Evolutionary conservation across 1,140 invertebrate species (phyloP).

Genomic region (Acromyrmex echinatior): DNA sequence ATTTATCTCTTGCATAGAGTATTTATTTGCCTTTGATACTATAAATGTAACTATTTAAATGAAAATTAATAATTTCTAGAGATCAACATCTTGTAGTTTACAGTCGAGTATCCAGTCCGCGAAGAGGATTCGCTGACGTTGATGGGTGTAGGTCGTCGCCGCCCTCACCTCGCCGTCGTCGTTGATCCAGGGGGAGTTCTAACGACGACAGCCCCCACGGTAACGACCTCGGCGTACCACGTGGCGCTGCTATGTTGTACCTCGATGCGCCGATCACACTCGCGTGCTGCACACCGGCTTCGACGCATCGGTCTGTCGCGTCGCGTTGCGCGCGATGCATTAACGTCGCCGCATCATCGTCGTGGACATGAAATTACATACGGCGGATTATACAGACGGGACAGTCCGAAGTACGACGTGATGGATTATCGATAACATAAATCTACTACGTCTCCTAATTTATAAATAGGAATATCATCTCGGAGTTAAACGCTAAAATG

Average conservation of each 20-base stretch:
- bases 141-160: background rate
- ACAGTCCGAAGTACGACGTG: background rate
- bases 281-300: conserved; percentile 65
- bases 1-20: background rate
- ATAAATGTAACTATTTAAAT: background rate
- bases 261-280: conserved; percentile 60
- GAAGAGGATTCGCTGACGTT: background rate
- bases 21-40: background rate
- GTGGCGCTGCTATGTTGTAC: conserved; percentile 69
- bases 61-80: conserved; percentile 7
- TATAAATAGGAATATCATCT: background rate
- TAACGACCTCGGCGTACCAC: conserved; percentile 76
- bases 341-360: conserved; percentile 5
- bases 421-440: conserved; percentile 14
- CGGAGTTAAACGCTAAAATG: background rate
- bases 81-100: background rate
- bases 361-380: conserved; percentile 24
- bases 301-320: conserved; percentile 38
- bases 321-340: conserved; percentile 6
- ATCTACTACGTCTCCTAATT: background rate
- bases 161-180: background rate
- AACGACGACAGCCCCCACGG: conserved; percentile 37
- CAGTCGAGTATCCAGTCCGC: background rate
- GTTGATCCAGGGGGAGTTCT: conserved; percentile 10
- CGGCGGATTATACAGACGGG: background rate